Percentiles rank a stretch among this genome's conserved stretches.
These are phyloP conservation scores for Procavia capensis DNA, from an alignment of 2,113 vertebrate genomes.

Conservation along the genomic window DNA sequence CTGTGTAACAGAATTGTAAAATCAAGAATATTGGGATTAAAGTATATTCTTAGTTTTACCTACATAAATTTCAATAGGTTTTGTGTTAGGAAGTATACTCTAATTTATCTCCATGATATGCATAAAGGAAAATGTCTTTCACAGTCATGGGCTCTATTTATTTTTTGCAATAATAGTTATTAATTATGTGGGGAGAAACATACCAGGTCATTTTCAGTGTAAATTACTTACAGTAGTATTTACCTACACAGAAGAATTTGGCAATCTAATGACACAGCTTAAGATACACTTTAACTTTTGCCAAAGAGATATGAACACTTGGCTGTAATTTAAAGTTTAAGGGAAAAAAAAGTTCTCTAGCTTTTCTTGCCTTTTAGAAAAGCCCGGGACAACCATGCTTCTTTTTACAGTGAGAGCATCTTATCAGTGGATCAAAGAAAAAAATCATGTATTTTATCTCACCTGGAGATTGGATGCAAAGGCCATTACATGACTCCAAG, in stretches of 20 bases:
- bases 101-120: neutral
- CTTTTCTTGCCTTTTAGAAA: neutral
- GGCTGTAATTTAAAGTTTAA: neutral
- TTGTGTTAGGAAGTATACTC: neutral
- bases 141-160: neutral
- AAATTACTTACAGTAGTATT: neutral
- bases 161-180: neutral
- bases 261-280: neutral
- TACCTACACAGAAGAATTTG: neutral
- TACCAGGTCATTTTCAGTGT: neutral
- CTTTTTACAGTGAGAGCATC: neutral
- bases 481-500: neutral
- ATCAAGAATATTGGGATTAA: neutral
- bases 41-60: neutral
- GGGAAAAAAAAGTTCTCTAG: neutral
- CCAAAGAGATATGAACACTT: neutral
- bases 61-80: neutral
- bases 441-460: neutral
- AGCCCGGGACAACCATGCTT: neutral
- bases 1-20: neutral
- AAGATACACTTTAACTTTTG: neutral
- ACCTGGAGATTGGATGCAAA: neutral
- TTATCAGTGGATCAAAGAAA: neutral
- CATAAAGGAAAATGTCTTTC: neutral
- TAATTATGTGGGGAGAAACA: neutral